Conservation (phyloP, 2,797 vertebrate species). For the Enteromius argenteus region DNA sequence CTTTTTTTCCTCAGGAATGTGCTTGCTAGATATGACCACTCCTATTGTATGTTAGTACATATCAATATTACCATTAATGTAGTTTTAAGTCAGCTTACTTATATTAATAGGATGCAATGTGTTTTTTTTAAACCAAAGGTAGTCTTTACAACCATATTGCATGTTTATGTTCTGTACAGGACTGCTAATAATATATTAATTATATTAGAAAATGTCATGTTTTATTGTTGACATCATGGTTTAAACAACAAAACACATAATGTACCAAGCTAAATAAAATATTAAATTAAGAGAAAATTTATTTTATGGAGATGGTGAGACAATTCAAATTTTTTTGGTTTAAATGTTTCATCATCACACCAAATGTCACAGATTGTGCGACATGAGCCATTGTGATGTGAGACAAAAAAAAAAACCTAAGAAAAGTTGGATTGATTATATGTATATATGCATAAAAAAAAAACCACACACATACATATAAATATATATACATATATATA, state of each 20-base stretch:
- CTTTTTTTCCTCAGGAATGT: constrained; percentile 31
- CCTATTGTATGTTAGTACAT: constrained; percentile 10
- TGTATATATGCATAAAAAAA: no score
- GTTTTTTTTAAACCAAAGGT: background rate
- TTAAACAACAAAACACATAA: background rate
- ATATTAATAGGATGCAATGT: background rate
- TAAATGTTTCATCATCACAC: no score
- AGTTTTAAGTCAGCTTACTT: constrained; percentile 22
- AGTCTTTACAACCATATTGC: background rate
- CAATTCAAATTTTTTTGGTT: background rate
- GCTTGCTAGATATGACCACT: constrained; percentile 42
- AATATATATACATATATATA: no score
- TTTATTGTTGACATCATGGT: background rate
- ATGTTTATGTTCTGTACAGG: constrained; percentile 9
- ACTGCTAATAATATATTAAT: constrained; percentile 1
- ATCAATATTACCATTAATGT: constrained; percentile 6
- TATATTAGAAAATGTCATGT: background rate
- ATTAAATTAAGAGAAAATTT: background rate
- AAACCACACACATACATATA: no score
- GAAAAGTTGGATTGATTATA: no score
- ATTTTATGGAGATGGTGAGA: background rate
- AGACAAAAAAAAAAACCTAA: no score
- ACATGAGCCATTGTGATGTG: no score
- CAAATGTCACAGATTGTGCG: no score
- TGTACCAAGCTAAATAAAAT: constrained; percentile 15